Evolutionary conservation across 2,113 vertebrate genomes (phyloP).

Genomic region (Nothocercus julius): DNA sequence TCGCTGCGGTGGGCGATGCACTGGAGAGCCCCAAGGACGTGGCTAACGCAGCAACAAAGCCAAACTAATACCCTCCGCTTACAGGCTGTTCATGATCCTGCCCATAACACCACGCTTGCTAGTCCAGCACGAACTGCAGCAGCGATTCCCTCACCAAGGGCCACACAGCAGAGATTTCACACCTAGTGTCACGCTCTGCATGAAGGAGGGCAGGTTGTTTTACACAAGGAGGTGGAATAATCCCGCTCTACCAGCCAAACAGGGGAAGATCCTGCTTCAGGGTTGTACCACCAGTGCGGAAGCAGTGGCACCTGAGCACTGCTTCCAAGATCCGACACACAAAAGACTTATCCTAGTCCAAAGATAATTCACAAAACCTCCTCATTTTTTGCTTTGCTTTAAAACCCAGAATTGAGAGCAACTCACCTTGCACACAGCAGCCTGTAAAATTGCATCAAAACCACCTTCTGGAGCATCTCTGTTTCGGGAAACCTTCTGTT

Average conservation of each 20-base stretch:
- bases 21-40: not conserved
- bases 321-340: not conserved
- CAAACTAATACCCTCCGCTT: not conserved
- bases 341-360: not conserved
- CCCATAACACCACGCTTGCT: no score
- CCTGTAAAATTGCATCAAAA: slow-evolving; percentile 95
- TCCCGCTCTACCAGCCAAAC: not conserved
- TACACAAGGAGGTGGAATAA: not conserved
- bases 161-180: not conserved
- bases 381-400: not conserved
- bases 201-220: not conserved
- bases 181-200: not conserved
- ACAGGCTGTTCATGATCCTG: no score
- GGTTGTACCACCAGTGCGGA: not conserved
- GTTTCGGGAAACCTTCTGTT: slow-evolving; percentile 96
- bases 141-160: not conserved
- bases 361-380: not conserved
- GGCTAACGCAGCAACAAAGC: not conserved
- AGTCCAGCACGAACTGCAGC: not conserved
- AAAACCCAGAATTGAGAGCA: not conserved
- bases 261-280: not conserved
- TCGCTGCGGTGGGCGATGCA: no score
- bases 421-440: slow-evolving; percentile 93
- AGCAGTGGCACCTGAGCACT: not conserved
- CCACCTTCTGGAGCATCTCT: slow-evolving; percentile 94